These are phyloP conservation scores for Yponomeuta malinellus DNA, from an alignment of 2,888 invertebrate species.

Conservation along the genomic window DNA sequence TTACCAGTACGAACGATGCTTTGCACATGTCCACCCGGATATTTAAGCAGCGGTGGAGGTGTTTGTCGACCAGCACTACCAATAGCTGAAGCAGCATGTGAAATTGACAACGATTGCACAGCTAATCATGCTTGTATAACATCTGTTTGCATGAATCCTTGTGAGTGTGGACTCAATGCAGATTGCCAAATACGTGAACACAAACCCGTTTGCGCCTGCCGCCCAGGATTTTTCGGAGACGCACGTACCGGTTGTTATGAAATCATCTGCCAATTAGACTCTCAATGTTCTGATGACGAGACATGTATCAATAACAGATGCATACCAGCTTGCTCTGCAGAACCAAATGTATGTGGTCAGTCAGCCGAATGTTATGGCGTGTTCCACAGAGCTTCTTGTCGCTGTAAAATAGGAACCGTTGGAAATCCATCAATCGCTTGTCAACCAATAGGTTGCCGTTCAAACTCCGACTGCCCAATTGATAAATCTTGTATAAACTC, in stretches of 20 bases:
- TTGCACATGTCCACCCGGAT: slow-evolving; percentile 92
- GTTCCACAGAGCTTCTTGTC: slow-evolving; percentile 88
- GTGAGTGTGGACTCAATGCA: slow-evolving; percentile 89
- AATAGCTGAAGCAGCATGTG: slow-evolving; percentile 79
- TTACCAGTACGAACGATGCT: slow-evolving; percentile 91
- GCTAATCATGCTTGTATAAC: slow-evolving; percentile 86
- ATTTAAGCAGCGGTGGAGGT: slow-evolving; percentile 89
- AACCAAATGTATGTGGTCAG: slow-evolving; percentile 83
- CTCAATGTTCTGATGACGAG: slow-evolving; percentile 88
- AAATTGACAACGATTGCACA: slow-evolving; percentile 85
- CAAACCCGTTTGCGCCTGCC: slow-evolving; percentile 91
- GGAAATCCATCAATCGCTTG: slow-evolving; percentile 89
- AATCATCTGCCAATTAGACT: slow-evolving; percentile 82
- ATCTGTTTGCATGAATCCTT: slow-evolving; percentile 88
- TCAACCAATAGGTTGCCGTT: slow-evolving; percentile 85
- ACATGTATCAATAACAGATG: slow-evolving; percentile 90
- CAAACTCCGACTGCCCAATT: slow-evolving; percentile 86
- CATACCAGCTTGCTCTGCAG: slow-evolving; percentile 84
- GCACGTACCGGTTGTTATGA: slow-evolving; percentile 87
- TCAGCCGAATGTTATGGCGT: slow-evolving; percentile 87
- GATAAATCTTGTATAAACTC: slow-evolving; percentile 88
- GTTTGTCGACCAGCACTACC: slow-evolving; percentile 85
- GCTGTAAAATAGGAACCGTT: slow-evolving; percentile 86
- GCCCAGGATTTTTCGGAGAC: slow-evolving; percentile 88
- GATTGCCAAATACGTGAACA: slow-evolving; percentile 90